phyloP scores from a whole-genome alignment of 92 coral and sea anemone genomes.

The Porites cylindrica region DNA sequence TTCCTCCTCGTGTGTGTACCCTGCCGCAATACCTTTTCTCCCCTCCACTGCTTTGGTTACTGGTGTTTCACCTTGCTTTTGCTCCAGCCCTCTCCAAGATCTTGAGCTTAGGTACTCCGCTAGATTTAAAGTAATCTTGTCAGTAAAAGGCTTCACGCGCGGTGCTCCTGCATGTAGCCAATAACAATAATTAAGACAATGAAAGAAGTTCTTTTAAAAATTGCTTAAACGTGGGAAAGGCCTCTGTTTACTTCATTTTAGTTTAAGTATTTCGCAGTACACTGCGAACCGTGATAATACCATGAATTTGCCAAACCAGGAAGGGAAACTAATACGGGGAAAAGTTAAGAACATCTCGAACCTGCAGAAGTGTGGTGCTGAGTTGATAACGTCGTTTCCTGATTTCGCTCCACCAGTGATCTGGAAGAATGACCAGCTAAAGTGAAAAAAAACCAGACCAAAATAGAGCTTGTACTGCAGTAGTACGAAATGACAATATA shows the following conservation, averaged over 20 bases:
- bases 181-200: too few relatives aligned
- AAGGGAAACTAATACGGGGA: background rate
- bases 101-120: constrained; percentile 93
- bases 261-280: too few relatives aligned
- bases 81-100: constrained; percentile 93
- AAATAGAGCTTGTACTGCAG: background rate
- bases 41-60: constrained; percentile 85
- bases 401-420: constrained; percentile 77
- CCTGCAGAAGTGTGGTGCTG: constrained; percentile 88
- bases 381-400: constrained; percentile 82
- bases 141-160: too few relatives aligned
- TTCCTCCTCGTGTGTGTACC: background rate
- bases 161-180: too few relatives aligned
- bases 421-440: constrained; percentile 31
- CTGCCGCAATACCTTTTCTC: constrained; percentile 86
- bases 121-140: constrained; percentile 38
- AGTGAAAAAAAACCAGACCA: too few relatives aligned
- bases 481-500: background rate
- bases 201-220: too few relatives aligned
- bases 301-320: too few relatives aligned
- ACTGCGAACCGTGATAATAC: too few relatives aligned
- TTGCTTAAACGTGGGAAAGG: too few relatives aligned
- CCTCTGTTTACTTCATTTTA: too few relatives aligned
- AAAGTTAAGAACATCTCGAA: background rate
- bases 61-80: constrained; percentile 79